Base-by-base conservation (phyloP, 2,797 vertebrate genomes). In the Danio choprae region DNA sequence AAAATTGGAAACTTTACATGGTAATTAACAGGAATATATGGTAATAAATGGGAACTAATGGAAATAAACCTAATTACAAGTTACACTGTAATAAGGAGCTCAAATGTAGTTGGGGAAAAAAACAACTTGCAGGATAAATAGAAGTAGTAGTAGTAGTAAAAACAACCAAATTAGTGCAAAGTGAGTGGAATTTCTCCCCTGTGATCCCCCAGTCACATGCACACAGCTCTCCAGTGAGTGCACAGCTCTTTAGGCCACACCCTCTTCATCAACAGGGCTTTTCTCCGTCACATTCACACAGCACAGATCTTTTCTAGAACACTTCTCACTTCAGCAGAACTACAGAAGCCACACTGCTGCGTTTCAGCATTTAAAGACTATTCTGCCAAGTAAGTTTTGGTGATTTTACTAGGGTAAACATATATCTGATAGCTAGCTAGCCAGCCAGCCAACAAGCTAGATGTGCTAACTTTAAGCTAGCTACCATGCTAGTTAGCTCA, bases 331-430 rank as follows among this genome's bases (percentile, higher is more conserved):
- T 15, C 63, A 65, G 40, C 63, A 22, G 40, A 5, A 65, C 63
- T 64, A 18, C 12, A 64, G 38, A 64, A 65, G 16, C 40, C 56
- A 64, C 40, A 69, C 15, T 69, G 12, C 13, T 69, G 22, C 8
- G 38, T 51, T 36, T 69, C 1, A 53, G 9, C 22, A 3, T 10
- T n/a, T n/a, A 18, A 53, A 16, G 44, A 51, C 15, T 11, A 36
- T n/a, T 13, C 7, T 48, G 43, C 29, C 43, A 48, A 67, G 64
- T 48, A 67, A 68, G 65, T 51, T 51, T 51, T 36, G 2, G 36
- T n/a, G 58, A 36, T 44, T 29, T 68, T 50, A 68, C 44, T 15
- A 36, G 29, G 58, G 6, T 16, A 16, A 10, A 68, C 9, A 10
- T 68, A n/a, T 68, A 29, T 29, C 16, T 50, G 22, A 48, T 29